Conservation (phyloP, 2,113 vertebrate species). For the Rhineura floridana region DNA sequence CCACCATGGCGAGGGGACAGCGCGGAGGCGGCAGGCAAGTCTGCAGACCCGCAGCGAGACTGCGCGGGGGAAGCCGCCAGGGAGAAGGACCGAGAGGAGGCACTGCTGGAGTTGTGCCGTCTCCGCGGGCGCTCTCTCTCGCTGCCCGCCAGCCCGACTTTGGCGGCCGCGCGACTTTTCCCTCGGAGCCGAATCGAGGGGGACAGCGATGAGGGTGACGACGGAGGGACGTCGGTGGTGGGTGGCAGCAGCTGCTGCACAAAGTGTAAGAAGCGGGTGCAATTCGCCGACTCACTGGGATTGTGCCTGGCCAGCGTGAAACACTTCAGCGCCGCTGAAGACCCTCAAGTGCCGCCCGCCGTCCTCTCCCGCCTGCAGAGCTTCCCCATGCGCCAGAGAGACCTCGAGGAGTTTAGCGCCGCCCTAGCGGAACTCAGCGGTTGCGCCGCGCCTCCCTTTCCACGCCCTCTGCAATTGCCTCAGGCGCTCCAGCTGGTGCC, state of each 20-base stretch:
- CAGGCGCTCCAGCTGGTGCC: constrained; percentile 55
- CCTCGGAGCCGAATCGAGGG: not conserved
- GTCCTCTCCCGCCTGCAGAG: constrained; percentile 80
- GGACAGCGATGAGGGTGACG: not conserved
- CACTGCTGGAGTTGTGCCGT: constrained; percentile 16
- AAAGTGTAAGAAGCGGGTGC: constrained; percentile 84
- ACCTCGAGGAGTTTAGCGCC: constrained; percentile 57
- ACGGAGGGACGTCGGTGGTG: not conserved
- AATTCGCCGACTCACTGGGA: constrained; percentile 90
- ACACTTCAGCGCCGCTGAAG: constrained; percentile 86
- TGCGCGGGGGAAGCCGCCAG: constrained; percentile 15
- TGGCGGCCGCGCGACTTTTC: constrained; percentile 41
- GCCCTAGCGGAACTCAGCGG: constrained; percentile 13
- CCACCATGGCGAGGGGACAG: not conserved
- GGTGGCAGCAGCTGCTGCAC: constrained; percentile 53
- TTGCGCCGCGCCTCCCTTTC: not conserved
- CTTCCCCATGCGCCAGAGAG: constrained; percentile 63
- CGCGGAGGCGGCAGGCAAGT: not conserved
- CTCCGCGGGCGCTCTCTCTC: constrained; percentile 51
- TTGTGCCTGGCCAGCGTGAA: constrained; percentile 86
- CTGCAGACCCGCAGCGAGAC: not conserved
- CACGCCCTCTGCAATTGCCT: constrained; percentile 4
- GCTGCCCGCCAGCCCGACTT: constrained; percentile 40
- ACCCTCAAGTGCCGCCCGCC: constrained; percentile 82
- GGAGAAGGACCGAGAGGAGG: constrained; percentile 7